phyloP scores from a whole-genome alignment of 2,113 vertebrate species.

The Podilymbus podiceps region DNA sequence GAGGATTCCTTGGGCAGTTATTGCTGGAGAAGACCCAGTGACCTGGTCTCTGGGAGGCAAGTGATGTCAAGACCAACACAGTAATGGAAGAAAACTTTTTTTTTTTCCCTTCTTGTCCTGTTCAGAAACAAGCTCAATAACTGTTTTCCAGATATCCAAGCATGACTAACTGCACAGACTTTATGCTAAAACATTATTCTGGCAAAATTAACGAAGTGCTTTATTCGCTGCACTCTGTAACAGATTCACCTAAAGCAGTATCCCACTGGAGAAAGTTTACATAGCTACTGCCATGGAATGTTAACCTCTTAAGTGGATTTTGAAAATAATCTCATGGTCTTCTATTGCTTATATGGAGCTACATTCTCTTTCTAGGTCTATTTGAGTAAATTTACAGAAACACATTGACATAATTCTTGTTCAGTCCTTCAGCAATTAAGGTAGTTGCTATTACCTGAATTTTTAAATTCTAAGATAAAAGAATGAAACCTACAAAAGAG shows the following conservation, averaged over 20 bases:
- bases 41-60: neutral
- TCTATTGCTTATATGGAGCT: neutral
- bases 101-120: neutral
- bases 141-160: neutral
- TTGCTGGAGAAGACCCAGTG: neutral
- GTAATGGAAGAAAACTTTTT: neutral
- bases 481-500: neutral
- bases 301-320: neutral
- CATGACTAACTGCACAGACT: neutral
- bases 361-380: neutral
- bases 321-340: neutral
- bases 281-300: neutral
- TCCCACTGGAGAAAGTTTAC: accelerated
- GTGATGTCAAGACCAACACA: neutral
- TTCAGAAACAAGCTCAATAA: neutral
- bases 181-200: neutral
- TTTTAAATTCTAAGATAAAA: neutral
- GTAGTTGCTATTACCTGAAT: neutral
- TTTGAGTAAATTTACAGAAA: neutral
- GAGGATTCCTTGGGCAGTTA: neutral
- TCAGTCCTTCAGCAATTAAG: neutral
- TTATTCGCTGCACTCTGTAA: neutral
- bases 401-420: neutral
- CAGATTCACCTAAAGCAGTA: neutral
- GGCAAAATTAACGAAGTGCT: neutral